Base-by-base conservation (phyloP, 2,797 vertebrate species). In the Gephyroberyx darwinii region DNA sequence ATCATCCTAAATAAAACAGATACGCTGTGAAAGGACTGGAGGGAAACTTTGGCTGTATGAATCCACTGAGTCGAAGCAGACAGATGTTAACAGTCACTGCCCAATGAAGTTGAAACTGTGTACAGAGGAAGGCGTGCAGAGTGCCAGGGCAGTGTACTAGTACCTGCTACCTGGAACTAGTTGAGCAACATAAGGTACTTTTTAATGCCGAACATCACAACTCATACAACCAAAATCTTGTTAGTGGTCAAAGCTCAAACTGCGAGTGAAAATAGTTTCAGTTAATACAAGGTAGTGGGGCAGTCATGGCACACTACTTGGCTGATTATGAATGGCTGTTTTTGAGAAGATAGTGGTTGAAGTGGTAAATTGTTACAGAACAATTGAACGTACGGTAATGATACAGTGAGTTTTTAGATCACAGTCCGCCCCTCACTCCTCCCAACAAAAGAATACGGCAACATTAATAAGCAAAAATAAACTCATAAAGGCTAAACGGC, bases 401-500 rank as follows among this genome's bases (percentile, higher is more conserved):
- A 84, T 72, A 68, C 26, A 26, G 26, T 26, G 26, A 26, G 26
- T 26, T 26, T 26, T 26, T 79, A 55, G 53, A 84, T 84, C 80
- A 70, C 77, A 74, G 72, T 80, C 84, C 86, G 67, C 57, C 82
- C 45, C 77, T 56, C 16, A 52, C 63, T 77, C 74, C 67, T 81
- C 75, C 76, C 70, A 68, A 83, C 71, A 69, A 82, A 82, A 82
- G 71, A 85, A 85, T 48, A 83, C 80, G 86, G 83, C 77, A 73
- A 92, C 90, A 89, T 84, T 80, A 86, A 90, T 70, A 85, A 85
- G 81, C 86, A 86, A 77, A 83, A 59, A 72, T 53, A 60, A 69
- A 78, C 47, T 77, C 60, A 43, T 39, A 17, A 81, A 78, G 70
- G 85, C 78, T 77, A 80, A 61, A 65, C 60, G 63, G 86, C 65